A percentile compares a stretch with the other conserved stretches of the same genome.
phyloP scores from a whole-genome alignment of 2,113 vertebrate genomes.

The Nicator chloris region DNA sequence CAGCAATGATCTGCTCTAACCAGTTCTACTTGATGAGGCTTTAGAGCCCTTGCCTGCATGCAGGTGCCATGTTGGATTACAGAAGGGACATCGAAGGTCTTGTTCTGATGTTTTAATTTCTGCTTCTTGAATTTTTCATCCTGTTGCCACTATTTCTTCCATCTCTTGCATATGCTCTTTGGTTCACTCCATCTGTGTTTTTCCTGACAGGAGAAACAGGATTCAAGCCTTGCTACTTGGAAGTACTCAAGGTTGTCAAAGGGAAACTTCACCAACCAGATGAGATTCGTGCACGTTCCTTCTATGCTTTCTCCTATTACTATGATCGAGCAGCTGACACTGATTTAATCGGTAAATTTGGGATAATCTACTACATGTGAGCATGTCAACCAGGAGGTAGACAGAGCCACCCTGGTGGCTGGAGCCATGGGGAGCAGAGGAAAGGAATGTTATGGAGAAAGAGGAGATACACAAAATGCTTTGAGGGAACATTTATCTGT shows the following conservation, averaged over 20 bases:
- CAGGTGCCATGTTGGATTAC: background rate
- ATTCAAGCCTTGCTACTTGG: slow-evolving; percentile 87
- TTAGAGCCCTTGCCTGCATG: background rate
- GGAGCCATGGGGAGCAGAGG: background rate
- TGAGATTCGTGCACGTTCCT: slow-evolving; percentile 77
- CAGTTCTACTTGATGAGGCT: background rate
- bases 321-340: slow-evolving; percentile 92
- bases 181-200: background rate
- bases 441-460: background rate
- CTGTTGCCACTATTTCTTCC: background rate
- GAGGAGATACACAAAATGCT: background rate
- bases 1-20: background rate
- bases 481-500: background rate
- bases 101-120: background rate
- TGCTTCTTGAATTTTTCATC: background rate
- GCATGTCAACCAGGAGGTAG: background rate
- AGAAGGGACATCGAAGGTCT: background rate
- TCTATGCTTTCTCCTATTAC: slow-evolving; percentile 98
- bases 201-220: slow-evolving; percentile 77
- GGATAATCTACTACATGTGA: background rate
- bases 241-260: slow-evolving; percentile 85
- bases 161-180: background rate
- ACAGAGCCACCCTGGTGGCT: background rate
- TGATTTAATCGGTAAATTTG: slow-evolving; percentile 84
- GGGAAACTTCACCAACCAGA: slow-evolving; percentile 87